Percentiles rank a stretch among this genome's conserved stretches.
phyloP scores from a whole-genome alignment of 1,140 invertebrate species.

The Homalodisca vitripennis region DNA sequence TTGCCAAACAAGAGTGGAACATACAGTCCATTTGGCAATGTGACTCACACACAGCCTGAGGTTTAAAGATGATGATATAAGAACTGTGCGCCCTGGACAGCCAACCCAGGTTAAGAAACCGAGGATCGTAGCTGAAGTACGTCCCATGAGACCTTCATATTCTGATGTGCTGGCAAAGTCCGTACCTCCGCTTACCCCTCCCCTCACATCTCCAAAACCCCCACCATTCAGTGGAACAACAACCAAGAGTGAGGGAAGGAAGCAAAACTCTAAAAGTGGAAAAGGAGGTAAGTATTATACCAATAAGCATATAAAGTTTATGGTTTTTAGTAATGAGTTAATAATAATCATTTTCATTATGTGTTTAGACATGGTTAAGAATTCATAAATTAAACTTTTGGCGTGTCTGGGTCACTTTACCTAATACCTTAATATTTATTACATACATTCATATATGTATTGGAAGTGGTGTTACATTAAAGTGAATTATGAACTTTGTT shows the following conservation, averaged over 20 bases:
- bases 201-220: conserved; percentile 41
- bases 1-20: conserved; percentile 74
- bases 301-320: too few species aligned
- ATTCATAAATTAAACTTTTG: too few species aligned
- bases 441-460: too few species aligned
- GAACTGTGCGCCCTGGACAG: conserved; percentile 46
- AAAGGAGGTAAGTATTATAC: conserved; percentile 28
- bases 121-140: conserved; percentile 77
- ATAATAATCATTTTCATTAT: too few species aligned
- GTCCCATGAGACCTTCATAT: conserved; percentile 79
- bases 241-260: conserved; percentile 38
- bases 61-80: conserved; percentile 32
- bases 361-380: too few species aligned
- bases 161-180: conserved; percentile 79
- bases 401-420: too few species aligned
- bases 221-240: conserved; percentile 50
- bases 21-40: conserved; percentile 72
- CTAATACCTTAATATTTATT: too few species aligned
- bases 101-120: conserved; percentile 59
- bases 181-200: conserved; percentile 45
- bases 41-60: conserved; percentile 27
- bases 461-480: too few species aligned
- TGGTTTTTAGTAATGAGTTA: too few species aligned
- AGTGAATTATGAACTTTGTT: too few species aligned
- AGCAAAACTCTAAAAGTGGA: conserved; percentile 12